These are phyloP conservation scores for Pandion haliaetus DNA, from an alignment of 2,113 vertebrate genomes.

Conservation along the genomic window DNA sequence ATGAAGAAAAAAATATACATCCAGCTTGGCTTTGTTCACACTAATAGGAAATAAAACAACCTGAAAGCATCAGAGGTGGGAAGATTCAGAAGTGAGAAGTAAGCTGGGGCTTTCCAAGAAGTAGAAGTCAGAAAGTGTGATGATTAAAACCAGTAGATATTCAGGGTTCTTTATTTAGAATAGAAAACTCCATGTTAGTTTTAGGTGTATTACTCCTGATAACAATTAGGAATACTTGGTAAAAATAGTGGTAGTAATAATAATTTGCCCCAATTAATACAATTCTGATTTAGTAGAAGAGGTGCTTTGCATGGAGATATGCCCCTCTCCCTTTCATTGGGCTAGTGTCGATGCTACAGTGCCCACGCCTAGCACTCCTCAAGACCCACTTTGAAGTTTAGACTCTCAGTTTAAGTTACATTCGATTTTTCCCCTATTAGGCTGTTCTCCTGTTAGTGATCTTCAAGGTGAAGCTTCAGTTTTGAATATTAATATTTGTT, in stretches of 20 bases:
- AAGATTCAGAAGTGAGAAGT: not conserved
- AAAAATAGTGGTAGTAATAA: not conserved
- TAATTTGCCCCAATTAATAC: not conserved
- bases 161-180: not conserved
- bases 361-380: not conserved
- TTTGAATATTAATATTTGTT: not conserved
- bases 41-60: not conserved
- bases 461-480: not conserved
- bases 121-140: not conserved
- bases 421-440: not conserved
- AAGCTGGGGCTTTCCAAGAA: constrained; percentile 16
- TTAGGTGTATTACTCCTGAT: not conserved
- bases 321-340: not conserved
- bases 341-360: not conserved
- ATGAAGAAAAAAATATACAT: not conserved
- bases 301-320: not conserved
- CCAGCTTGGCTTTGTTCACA: not conserved
- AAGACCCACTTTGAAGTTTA: not conserved
- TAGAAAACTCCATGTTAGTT: not conserved
- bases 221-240: not conserved
- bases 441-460: not conserved
- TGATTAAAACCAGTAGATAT: not conserved
- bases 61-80: not conserved
- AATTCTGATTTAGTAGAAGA: not conserved
- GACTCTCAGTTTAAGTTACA: not conserved